A percentile compares a stretch with the other conserved stretches of the same genome.
Conservation (phyloP, 2,113 vertebrate genomes). For the Toxotes chatareus region DNA sequence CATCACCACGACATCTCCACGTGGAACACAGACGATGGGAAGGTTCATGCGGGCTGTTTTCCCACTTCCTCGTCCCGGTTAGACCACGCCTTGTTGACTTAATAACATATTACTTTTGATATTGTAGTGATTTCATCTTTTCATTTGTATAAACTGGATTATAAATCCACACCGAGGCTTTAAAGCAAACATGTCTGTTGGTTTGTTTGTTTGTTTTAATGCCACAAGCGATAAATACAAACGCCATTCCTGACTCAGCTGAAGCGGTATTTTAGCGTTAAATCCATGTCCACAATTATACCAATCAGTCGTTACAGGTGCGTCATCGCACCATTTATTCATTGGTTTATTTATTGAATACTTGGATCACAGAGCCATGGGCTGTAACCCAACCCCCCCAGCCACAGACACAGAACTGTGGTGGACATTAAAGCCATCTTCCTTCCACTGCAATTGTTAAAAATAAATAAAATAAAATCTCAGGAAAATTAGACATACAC, state of each 20-base stretch:
- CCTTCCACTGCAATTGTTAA: neutral
- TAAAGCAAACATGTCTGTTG: neutral
- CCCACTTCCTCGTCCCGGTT: constrained; percentile 58
- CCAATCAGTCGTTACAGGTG: neutral
- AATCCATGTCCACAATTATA: neutral
- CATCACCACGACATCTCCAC: constrained; percentile 51
- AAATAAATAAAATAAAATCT: no score
- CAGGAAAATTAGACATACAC: neutral
- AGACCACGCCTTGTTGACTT: constrained; percentile 44
- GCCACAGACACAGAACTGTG: neutral
- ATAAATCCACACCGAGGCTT: rapidly evolving
- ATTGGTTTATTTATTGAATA: neutral
- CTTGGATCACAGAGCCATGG: neutral
- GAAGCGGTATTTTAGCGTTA: neutral
- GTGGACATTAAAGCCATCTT: neutral
- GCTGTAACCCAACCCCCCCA: neutral
- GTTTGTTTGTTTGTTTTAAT: neutral
- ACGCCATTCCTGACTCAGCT: neutral
- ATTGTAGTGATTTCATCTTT: neutral
- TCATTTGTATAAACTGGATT: neutral
- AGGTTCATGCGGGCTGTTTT: neutral
- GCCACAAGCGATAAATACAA: neutral
- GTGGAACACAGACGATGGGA: constrained; percentile 34
- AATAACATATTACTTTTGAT: neutral
- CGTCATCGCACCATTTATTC: neutral